phyloP scores from a whole-genome alignment of 2,113 vertebrate genomes.

The Syrmaticus mikado region DNA sequence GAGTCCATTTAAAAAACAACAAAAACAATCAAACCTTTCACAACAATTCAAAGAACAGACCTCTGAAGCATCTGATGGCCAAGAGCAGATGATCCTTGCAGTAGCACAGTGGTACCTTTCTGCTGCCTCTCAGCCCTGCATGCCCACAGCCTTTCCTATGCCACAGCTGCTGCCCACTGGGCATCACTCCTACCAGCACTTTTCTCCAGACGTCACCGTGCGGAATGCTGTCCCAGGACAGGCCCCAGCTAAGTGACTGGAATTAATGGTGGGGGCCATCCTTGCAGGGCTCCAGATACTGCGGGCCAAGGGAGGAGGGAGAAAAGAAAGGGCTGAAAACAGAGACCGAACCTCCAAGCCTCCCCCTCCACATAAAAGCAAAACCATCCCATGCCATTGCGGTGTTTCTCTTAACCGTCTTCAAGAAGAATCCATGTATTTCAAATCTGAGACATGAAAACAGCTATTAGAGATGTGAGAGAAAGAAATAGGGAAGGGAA shows the following conservation, averaged over 20 bases:
- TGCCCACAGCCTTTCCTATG: background rate
- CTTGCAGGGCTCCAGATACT: background rate
- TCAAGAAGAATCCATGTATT: background rate
- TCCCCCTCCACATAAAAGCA: background rate
- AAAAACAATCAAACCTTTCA: slow-evolving; percentile 24
- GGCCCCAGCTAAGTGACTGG: background rate
- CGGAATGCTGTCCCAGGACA: background rate
- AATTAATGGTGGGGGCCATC: background rate
- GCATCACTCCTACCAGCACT: background rate
- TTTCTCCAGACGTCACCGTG: background rate
- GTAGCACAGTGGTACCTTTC: background rate
- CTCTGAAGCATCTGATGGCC: background rate
- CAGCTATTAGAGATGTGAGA: background rate
- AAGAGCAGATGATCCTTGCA: background rate
- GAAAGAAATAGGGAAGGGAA: background rate
- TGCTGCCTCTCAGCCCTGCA: background rate
- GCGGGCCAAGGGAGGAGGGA: background rate
- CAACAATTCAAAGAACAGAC: background rate
- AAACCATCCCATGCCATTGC: background rate
- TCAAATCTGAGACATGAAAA: background rate
- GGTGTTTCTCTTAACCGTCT: background rate
- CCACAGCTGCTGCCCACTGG: background rate
- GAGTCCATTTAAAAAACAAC: slow-evolving; percentile 51
- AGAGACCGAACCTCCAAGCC: background rate
- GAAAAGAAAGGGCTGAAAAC: background rate